A percentile compares a stretch with the other conserved stretches of the same genome.
These are phyloP conservation scores for Anthophora plumipes DNA, from an alignment of 2,888 invertebrate species.

Conservation along the genomic window DNA sequence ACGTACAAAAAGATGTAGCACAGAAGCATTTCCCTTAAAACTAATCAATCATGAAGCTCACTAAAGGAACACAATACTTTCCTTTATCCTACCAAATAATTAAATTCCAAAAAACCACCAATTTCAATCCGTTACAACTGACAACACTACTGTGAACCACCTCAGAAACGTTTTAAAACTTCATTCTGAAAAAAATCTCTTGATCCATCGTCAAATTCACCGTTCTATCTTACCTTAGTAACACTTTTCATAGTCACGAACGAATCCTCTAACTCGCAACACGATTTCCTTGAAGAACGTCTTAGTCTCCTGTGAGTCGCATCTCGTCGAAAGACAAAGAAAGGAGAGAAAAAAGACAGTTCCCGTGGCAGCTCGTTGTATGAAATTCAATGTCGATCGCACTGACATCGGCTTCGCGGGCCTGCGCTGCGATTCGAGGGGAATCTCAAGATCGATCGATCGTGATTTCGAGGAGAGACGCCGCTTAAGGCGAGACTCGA, in stretches of 20 bases:
- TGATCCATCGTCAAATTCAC: not conserved
- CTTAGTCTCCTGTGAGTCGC: not conserved
- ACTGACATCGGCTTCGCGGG: slow-evolving; percentile 45
- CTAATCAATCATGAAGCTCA: not conserved
- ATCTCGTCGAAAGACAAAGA: not conserved
- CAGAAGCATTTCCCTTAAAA: not conserved
- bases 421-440: slow-evolving; percentile 40
- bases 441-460: slow-evolving; percentile 67
- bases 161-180: too few relatives aligned
- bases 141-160: too few relatives aligned
- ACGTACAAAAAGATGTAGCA: too few relatives aligned
- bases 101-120: too few relatives aligned
- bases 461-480: slow-evolving; percentile 70
- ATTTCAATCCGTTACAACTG: too few relatives aligned
- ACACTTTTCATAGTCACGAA: not conserved
- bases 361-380: slow-evolving; percentile 38
- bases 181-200: too few relatives aligned
- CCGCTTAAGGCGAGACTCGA: slow-evolving; percentile 75
- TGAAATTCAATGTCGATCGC: slow-evolving; percentile 61
- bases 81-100: not conserved
- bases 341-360: not conserved
- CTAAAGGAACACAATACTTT: not conserved
- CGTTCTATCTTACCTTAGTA: too few relatives aligned
- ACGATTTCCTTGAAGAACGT: not conserved
- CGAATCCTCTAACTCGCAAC: not conserved